phyloP scores from a whole-genome alignment of 1,140 invertebrate genomes.

The Diuraphis noxia region DNA sequence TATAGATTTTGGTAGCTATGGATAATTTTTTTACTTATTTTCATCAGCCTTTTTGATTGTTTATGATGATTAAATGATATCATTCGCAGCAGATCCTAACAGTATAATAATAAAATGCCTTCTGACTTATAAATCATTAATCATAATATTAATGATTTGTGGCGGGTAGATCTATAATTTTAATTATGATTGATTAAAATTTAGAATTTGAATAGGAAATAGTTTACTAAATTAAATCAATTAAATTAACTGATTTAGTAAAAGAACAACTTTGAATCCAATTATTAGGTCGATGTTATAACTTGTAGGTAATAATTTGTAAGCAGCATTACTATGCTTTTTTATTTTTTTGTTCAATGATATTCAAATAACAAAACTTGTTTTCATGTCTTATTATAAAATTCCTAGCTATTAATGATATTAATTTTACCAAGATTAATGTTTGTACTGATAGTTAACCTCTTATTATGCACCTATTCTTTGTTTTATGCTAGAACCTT shows the following conservation, averaged over 20 bases:
- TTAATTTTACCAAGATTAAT: neutral
- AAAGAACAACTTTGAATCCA: neutral
- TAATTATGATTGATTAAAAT: neutral
- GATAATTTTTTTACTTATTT: too few relatives aligned
- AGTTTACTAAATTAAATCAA: too few relatives aligned
- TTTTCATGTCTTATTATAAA: neutral
- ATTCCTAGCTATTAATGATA: neutral
- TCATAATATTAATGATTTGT: neutral
- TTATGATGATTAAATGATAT: too few relatives aligned
- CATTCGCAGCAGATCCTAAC: neutral
- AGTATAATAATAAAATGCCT: neutral
- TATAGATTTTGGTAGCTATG: neutral
- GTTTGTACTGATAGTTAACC: neutral
- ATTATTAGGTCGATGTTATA: neutral
- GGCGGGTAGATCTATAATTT: neutral
- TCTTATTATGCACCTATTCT: too few relatives aligned
- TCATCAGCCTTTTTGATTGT: too few relatives aligned
- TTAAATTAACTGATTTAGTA: neutral
- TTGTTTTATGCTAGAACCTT: too few relatives aligned
- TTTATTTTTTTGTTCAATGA: too few relatives aligned
- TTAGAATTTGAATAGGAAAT: neutral
- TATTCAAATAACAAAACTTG: neutral
- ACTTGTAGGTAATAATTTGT: neutral
- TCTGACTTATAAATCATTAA: neutral
- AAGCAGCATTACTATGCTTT: neutral